These are phyloP conservation scores for Eulemur macaco DNA, from an alignment of 2,113 vertebrate species.

Conservation along the genomic window DNA sequence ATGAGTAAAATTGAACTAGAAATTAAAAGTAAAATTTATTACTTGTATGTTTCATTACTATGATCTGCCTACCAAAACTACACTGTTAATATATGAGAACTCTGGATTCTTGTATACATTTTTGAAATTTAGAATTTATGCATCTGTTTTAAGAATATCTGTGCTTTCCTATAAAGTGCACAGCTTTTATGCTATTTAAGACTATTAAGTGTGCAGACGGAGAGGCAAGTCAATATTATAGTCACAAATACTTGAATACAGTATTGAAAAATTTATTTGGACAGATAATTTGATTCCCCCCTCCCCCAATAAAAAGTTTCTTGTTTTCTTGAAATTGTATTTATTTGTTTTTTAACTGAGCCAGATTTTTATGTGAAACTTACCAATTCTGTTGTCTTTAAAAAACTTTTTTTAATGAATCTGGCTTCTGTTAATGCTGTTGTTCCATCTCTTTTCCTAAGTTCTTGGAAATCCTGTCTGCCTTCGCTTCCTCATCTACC, in stretches of 20 bases:
- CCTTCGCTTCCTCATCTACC: background rate
- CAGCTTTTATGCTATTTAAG: background rate
- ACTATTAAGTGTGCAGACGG: background rate
- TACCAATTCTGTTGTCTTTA: background rate
- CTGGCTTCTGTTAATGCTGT: background rate
- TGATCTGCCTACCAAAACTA: background rate
- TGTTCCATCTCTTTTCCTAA: background rate
- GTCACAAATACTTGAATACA: background rate
- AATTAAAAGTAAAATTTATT: conserved; percentile 32
- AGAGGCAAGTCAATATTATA: background rate
- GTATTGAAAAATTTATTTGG: conserved; percentile 36
- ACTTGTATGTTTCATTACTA: background rate
- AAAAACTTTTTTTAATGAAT: background rate
- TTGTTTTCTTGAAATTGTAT: background rate
- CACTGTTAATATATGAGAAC: conserved; percentile 32
- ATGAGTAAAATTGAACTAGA: background rate
- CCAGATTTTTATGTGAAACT: conserved; percentile 18
- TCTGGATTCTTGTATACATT: background rate
- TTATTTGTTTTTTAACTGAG: background rate
- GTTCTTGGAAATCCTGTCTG: background rate
- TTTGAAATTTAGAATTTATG: conserved; percentile 40
- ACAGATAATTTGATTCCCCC: background rate
- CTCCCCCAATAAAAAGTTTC: background rate
- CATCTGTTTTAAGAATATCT: conserved; percentile 28
- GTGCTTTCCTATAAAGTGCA: background rate